Base-by-base conservation (phyloP, 2,797 vertebrate species). In the Chaunax sp. region DNA sequence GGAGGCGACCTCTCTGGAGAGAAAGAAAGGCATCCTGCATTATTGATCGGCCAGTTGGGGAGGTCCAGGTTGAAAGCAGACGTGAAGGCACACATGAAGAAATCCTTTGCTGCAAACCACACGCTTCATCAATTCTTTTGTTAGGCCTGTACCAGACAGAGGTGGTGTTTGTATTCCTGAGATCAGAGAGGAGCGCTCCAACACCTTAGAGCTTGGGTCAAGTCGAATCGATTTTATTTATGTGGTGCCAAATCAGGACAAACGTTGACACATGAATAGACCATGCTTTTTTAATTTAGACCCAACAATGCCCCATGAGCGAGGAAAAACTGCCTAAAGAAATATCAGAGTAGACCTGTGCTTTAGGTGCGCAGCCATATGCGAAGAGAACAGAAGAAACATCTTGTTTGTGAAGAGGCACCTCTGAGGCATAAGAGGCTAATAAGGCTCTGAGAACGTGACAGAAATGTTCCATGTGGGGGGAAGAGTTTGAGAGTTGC, bases 21-120 rank as follows among this genome's bases (percentile, higher is more conserved):
- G 41, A 30, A 23, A 25, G 25, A 35, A 45, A 43, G 73, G 62
- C 72, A 71, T 51, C 26, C 55, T 87, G 78, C 65, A 77, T 84
- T 87, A 91, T 87, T 80, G 85, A 90, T 89, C 44, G 40, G 57
- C n/a, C 44, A 41, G 67, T 30, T 51, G 61, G 87, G 80, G 63
- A 75, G 72, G 69, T 77, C 82, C 69, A 37, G 25, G 72, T 30
- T 64, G 45, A 69, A 71, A 19, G 64, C 56, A 64, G 60, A 64
- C 38, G 18, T 20, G 20, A 44, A 64, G 56, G 41, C 47, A 46
- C 43, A 25, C 13, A 5, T 43, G 23, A 28, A 64, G 59, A 53
- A 56, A n/a, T 56, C 33, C 37, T 56, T 62, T 30, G 41, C 69
- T 47, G 58, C 35, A 61, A 58, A 76, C 69, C 63, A 61, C 43